Conservation (phyloP, 2,888 invertebrate genomes). For the Sesamia inferens region DNA sequence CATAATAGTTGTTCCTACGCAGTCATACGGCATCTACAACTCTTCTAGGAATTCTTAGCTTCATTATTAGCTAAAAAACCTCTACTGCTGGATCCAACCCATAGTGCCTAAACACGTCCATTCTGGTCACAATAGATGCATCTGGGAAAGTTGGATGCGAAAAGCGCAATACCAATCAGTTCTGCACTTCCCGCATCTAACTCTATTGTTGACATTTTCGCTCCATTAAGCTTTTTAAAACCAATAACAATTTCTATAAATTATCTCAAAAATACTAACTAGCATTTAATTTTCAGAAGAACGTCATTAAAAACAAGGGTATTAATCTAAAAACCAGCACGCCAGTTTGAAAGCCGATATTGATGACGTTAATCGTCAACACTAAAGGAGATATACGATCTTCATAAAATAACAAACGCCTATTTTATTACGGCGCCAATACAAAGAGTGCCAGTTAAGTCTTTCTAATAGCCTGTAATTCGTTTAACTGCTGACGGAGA, state of each 20-base stretch:
- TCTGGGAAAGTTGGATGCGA: too few species aligned
- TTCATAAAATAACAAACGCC: slow-evolving; percentile 80
- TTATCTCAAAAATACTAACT: slow-evolving; percentile 36
- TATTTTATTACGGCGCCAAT: slow-evolving; percentile 78
- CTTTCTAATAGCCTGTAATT: slow-evolving; percentile 74
- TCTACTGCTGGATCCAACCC: too few species aligned
- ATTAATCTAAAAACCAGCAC: slow-evolving; percentile 60
- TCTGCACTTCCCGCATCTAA: too few species aligned
- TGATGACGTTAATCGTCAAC: slow-evolving; percentile 71
- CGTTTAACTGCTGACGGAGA: slow-evolving; percentile 63
- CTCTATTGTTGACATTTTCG: background rate
- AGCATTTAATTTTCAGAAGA: background rate
- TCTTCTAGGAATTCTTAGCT: background rate
- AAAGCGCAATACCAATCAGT: too few species aligned
- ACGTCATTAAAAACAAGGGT: slow-evolving; percentile 59
- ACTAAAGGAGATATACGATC: slow-evolving; percentile 76
- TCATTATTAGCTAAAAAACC: too few species aligned
- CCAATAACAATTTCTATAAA: slow-evolving; percentile 32
- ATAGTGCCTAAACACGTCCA: too few species aligned
- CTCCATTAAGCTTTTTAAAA: slow-evolving; percentile 11
- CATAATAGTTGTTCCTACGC: background rate
- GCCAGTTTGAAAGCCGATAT: slow-evolving; percentile 60
- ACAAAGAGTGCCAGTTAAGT: slow-evolving; percentile 77
- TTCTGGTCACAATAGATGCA: too few species aligned
- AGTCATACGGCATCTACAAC: too few species aligned